Evolutionary conservation across 2,113 vertebrate genomes (phyloP), one percentile per base, ranked within the genome.

Genomic region (Haplotaxodon microlepis): DNA sequence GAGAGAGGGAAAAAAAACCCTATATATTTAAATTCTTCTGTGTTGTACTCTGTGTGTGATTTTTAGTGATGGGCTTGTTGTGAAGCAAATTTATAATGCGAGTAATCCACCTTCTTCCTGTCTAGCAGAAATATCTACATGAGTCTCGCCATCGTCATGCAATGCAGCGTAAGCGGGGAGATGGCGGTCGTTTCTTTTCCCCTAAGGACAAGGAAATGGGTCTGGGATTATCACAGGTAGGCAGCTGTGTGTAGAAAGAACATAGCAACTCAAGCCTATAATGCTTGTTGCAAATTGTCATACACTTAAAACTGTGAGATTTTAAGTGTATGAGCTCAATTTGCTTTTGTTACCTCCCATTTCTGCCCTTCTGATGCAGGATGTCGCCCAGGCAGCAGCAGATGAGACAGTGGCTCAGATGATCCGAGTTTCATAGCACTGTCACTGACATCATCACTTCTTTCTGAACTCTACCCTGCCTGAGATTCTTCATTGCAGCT

Each of bases 141-240:
- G 99, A 99, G 84, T 99, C 98, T 14, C 97, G 99, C 59, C 98
- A 99, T 81, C 97, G 98, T 38, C 98, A 99, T 13, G 99, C 99
- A 50, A 99, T 99, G 99, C 98, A 98, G 87, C 94, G 98, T 59
- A 99, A 99, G 57, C 95, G 98, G 2, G 98, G 99, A 31, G 98
- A 99, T 87, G 99, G 98, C 0, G 99, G 99, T 0, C 97, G 98
- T 4, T 99, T 99, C 96, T 99, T 98, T 94, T 99, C 99, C 29
- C 98, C 98, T 9, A 99, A 99, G 92, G 98, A 99, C 80, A 99
- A 98, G 82, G 99, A 99, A 82, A 94, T 95, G 97, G 81, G 96
- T 93, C 61, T 98, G 96, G 88, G 89, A 14, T 53, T 95, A 31
- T 96, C 98, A 94, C 97, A 99, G 97, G 98, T 97, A 91, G 89